Evolutionary conservation across 1,140 invertebrate species (phyloP).

Genomic region (Nylanderia fulva): DNA sequence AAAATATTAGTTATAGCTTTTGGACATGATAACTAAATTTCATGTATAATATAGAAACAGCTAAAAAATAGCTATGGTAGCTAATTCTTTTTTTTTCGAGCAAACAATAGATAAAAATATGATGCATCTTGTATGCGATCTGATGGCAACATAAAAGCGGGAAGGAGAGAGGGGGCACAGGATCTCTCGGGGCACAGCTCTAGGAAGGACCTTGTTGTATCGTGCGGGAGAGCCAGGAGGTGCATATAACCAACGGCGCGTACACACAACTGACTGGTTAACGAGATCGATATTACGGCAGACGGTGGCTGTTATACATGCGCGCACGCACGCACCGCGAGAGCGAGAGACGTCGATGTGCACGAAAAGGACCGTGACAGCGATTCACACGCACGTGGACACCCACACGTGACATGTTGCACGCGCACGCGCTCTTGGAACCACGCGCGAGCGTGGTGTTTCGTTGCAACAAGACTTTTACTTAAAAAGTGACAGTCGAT

Average conservation of each 20-base stretch:
- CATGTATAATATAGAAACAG: no score
- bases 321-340: slow-evolving; percentile 27
- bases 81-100: no score
- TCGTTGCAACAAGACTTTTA: neutral
- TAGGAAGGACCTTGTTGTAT: neutral
- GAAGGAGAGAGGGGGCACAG: neutral
- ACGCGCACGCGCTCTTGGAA: slow-evolving; percentile 33
- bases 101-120: neutral
- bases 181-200: neutral
- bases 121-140: neutral
- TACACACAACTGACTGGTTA: slow-evolving; percentile 50
- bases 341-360: slow-evolving; percentile 6
- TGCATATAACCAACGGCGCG: slow-evolving; percentile 50
- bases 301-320: slow-evolving; percentile 56
- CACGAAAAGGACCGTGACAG: neutral
- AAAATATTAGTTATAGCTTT: no score
- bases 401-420: slow-evolving; percentile 2
- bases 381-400: slow-evolving; percentile 49
- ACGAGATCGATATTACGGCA: slow-evolving; percentile 70
- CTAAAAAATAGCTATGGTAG: no score
- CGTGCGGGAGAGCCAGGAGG: slow-evolving; percentile 11
- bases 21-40: no score
- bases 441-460: neutral
- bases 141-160: no score
- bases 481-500: neutral